Evolutionary conservation across 2,888 invertebrate species (phyloP).

Genomic region (Calephelis perditalis): DNA sequence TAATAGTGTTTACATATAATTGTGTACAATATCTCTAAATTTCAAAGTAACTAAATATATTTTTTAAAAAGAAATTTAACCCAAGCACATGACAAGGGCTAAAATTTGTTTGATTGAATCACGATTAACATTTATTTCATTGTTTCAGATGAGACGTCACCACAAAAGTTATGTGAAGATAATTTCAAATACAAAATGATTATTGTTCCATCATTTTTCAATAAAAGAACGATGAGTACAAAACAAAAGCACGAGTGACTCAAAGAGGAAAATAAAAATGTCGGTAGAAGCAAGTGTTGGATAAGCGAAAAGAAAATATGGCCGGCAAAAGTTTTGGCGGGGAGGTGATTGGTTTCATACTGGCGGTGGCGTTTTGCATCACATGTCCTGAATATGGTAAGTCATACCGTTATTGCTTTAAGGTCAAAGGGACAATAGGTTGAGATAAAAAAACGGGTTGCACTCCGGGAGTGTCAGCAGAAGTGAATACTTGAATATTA

Average conservation of each 20-base stretch:
- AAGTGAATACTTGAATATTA: no score
- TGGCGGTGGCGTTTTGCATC: slow-evolving; percentile 67
- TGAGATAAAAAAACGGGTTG: no score
- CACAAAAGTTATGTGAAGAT: slow-evolving; percentile 23
- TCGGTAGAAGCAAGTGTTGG: slow-evolving; percentile 65
- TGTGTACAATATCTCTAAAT: no score
- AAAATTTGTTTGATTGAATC: no score
- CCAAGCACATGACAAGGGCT: no score
- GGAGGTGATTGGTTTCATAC: slow-evolving; percentile 66
- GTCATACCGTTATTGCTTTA: slow-evolving; percentile 27
- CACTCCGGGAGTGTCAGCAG: no score
- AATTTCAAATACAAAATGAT: slow-evolving; percentile 43
- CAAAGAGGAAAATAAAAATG: slow-evolving; percentile 61
- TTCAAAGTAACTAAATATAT: no score
- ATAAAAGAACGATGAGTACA: slow-evolving; percentile 50
- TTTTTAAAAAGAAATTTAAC: no score
- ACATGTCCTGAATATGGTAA: slow-evolving; percentile 71
- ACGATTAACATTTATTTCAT: slow-evolving; percentile 18
- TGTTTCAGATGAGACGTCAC: slow-evolving; percentile 54
- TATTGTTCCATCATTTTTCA: slow-evolving; percentile 39
- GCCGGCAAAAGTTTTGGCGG: slow-evolving; percentile 62
- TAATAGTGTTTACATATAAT: no score
- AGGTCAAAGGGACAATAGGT: no score
- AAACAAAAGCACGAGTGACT: slow-evolving; percentile 49
- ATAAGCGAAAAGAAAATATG: slow-evolving; percentile 65